These are phyloP conservation scores for Drosophila falleni DNA, from an alignment of 2,888 invertebrate genomes.

Conservation along the genomic window DNA sequence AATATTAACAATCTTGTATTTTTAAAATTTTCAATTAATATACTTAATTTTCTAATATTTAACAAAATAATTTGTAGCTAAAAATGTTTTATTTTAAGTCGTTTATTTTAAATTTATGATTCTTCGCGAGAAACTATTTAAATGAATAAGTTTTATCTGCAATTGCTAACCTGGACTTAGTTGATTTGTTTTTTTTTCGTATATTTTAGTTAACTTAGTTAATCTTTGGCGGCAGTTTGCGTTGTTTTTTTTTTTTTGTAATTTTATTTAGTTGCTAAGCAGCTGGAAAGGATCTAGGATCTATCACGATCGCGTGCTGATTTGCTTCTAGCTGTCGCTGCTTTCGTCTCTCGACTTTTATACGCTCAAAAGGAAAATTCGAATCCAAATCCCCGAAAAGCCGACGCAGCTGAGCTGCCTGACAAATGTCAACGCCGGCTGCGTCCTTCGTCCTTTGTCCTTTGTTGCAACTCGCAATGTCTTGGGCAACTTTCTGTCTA, in stretches of 20 bases:
- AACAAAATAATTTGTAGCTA: no score
- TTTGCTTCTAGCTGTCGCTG: constrained; percentile 66
- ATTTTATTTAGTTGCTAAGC: constrained; percentile 48
- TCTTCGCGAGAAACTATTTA: not conserved
- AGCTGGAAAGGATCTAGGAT: constrained; percentile 73
- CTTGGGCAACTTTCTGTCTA: constrained; percentile 19
- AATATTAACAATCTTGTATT: not conserved
- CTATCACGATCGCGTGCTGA: constrained; percentile 79
- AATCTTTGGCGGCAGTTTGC: constrained; percentile 37
- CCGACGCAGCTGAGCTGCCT: constrained; percentile 48
- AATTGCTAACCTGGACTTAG: constrained; percentile 45
- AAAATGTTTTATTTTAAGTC: not conserved
- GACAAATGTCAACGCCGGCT: constrained; percentile 49
- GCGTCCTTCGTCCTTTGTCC: constrained; percentile 29
- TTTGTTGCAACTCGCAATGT: constrained; percentile 12
- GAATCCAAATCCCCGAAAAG: constrained; percentile 6
- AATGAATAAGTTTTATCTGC: not conserved
- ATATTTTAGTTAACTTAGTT: constrained; percentile 45
- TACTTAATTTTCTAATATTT: no score
- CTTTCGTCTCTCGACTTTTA: constrained; percentile 50
- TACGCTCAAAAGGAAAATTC: constrained; percentile 25
- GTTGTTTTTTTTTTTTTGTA: not conserved
- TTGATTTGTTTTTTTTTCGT: not conserved
- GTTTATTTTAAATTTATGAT: not conserved
- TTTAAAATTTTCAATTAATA: no score